phyloP scores from a whole-genome alignment of 92 coral and sea anemone genomes.

The Porites cylindrica region DNA sequence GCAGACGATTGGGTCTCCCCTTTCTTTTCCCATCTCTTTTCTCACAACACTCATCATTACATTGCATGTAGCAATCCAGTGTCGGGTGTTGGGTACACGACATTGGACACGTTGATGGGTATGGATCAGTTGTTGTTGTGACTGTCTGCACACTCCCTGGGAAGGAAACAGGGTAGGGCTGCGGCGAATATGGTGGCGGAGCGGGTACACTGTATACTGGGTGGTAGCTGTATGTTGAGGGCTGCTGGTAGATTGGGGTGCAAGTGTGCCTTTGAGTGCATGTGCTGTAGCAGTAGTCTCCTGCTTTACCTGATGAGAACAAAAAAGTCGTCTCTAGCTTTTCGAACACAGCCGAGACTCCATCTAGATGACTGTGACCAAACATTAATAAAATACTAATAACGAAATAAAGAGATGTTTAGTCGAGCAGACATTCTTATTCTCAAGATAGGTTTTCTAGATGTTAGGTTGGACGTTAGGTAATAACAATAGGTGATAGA shows the following conservation, averaged over 20 bases:
- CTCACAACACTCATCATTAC: conserved; percentile 52
- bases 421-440: too few species aligned
- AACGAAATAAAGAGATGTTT: too few species aligned
- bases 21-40: conserved; percentile 21
- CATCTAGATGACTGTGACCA: neutral
- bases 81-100: conserved; percentile 39
- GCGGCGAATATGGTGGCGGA: conserved; percentile 32
- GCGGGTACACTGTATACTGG: conserved; percentile 33
- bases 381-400: too few species aligned
- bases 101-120: conserved; percentile 39
- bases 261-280: conserved; percentile 41
- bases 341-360: too few species aligned
- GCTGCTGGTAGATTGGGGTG: conserved; percentile 20
- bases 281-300: conserved; percentile 38
- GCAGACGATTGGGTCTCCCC: neutral
- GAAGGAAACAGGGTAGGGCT: neutral
- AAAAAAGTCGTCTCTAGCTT: neutral
- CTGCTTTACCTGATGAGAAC: conserved; percentile 36
- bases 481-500: too few species aligned
- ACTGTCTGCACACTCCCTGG: conserved; percentile 33
- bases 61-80: conserved; percentile 49
- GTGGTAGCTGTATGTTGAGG: conserved; percentile 20
- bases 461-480: too few species aligned
- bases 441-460: too few species aligned
- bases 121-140: conserved; percentile 21